Base-by-base conservation (phyloP, 2,113 vertebrate species). In the Pycnonotus jocosus region DNA sequence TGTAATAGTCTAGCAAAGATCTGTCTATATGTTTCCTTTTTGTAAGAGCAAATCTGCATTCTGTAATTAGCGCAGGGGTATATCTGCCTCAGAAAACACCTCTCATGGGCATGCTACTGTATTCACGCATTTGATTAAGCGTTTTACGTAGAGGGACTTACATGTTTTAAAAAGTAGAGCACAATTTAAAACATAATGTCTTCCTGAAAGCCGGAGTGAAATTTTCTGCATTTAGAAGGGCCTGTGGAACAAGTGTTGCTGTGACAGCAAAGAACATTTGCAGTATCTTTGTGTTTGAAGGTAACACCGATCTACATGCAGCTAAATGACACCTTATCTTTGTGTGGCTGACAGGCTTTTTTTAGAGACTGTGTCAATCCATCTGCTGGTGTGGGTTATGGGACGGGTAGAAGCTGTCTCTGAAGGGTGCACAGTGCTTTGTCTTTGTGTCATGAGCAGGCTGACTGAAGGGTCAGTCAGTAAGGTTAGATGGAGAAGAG, bases 11-110 rank as follows among this genome's bases (percentile, higher is more conserved):
- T 31, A 5, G 45, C 57, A 35, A 38, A 47, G 23, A 60, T 58
- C 73, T 20, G 1, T 58, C 85, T 31, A 0, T 33, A 0, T 20
- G 11, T 69, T 72, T 64, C 27, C 25, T 65, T 57, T 28, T 8
- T 3, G 2, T 6, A 12, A 24, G n/a, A 45, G 51, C 38, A 47
- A 21, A 78, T 58, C 30, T 51, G 2, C 31, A 0, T 60, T 71
- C 72, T 45, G 30, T 56, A 5, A 14, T 65, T 53, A 69, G 54
- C 15, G 37, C 48, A 3, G 2, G 14, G 56, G 17, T 33, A 16
- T 2, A 16, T 30, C 57, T 47, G 0, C 57, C 33, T 48, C 23
- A 37, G 71, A 45, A 58, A 80, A 28, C 38, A 27, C 51, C 44
- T 66, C 38, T 56, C 31, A 0, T 20, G 23, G 40, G 6, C 57